Percentiles rank a stretch among this genome's conserved stretches.
phyloP scores from a whole-genome alignment of 1,140 invertebrate species.

The Danaus plexippus region DNA sequence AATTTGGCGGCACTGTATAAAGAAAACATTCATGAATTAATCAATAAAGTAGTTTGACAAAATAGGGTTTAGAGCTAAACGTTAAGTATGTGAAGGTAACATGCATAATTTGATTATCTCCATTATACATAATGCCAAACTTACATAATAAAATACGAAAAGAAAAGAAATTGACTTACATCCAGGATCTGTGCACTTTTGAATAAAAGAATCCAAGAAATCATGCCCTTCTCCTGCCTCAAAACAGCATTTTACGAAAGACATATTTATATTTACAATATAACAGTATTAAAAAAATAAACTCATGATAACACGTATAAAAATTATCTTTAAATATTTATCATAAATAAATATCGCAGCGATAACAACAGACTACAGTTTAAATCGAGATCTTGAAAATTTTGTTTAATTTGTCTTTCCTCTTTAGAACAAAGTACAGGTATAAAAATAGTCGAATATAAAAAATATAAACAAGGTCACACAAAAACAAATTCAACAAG shows the following conservation, averaged over 20 bases:
- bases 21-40: conserved; percentile 15
- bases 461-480: no score
- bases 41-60: conserved; percentile 21
- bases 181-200: conserved; percentile 85
- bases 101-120: conserved; percentile 4
- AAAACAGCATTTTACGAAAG: conserved; percentile 83
- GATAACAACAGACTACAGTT: no score
- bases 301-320: conserved; percentile 4
- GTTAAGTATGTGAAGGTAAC: conserved; percentile 1
- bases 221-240: conserved; percentile 80
- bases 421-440: no score
- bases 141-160: conserved; percentile 1
- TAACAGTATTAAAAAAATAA: neutral
- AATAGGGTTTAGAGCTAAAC: conserved; percentile 7
- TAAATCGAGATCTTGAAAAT: no score
- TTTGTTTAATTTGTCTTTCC: no score
- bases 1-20: conserved; percentile 26
- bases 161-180: conserved; percentile 75
- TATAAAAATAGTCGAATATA: no score
- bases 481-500: no score
- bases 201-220: conserved; percentile 79
- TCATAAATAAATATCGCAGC: no score
- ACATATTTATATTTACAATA: conserved; percentile 68
- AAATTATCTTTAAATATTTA: no score
- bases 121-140: neutral